These are phyloP conservation scores for Brachypalpus laphriformis DNA, from an alignment of 2,888 invertebrate genomes.

Conservation along the genomic window DNA sequence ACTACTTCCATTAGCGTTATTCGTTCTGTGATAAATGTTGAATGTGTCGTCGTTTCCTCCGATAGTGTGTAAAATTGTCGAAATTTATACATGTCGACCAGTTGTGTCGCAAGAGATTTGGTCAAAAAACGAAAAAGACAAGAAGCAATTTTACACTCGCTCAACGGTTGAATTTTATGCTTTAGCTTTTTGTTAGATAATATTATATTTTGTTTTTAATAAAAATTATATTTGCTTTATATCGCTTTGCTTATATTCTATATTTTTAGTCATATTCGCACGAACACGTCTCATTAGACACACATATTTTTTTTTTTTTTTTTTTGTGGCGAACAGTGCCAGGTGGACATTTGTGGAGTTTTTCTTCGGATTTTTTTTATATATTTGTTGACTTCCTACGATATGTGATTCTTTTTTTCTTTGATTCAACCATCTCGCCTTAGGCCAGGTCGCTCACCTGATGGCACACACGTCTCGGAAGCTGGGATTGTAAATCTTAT, in stretches of 20 bases:
- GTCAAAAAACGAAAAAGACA: too few species aligned
- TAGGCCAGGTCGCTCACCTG: too few species aligned
- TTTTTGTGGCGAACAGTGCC: not conserved
- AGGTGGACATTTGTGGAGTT: not conserved
- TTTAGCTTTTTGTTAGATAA: slow-evolving; percentile 4
- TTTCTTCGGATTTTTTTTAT: not conserved
- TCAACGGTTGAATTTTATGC: not conserved
- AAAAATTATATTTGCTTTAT: slow-evolving; percentile 28
- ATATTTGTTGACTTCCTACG: not conserved
- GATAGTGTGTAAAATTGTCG: slow-evolving; percentile 30
- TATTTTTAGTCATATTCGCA: slow-evolving; percentile 19
- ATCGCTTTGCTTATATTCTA: slow-evolving; percentile 49
- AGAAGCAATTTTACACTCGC: slow-evolving; percentile 30
- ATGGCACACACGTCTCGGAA: too few species aligned
- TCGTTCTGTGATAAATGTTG: not conserved
- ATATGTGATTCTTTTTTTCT: too few species aligned
- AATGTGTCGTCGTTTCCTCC: not conserved
- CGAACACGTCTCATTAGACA: not conserved
- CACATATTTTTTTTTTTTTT: too few species aligned
- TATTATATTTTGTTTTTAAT: not conserved
- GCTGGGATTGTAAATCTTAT: too few species aligned
- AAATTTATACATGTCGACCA: slow-evolving; percentile 16
- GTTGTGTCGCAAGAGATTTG: slow-evolving; percentile 28
- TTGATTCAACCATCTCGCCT: too few species aligned
- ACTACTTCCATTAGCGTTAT: slow-evolving; percentile 13